Percentiles rank a stretch among this genome's conserved stretches.
phyloP scores from a whole-genome alignment of 2,113 vertebrate genomes.

The Myocastor coypus region DNA sequence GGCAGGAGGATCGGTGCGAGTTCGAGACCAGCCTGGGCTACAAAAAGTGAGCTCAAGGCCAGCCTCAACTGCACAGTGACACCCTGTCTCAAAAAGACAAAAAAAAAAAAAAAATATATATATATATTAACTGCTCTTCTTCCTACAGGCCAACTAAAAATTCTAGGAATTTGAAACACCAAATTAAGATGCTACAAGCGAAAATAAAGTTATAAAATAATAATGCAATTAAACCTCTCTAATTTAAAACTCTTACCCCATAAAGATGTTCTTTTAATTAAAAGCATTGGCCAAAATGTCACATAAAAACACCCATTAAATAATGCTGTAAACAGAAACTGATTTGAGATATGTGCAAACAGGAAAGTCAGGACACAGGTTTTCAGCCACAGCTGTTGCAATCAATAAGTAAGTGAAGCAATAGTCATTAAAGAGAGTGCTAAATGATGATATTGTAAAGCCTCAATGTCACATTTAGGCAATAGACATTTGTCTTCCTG shows the following conservation, averaged over 20 bases:
- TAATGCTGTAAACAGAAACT: constrained; percentile 58
- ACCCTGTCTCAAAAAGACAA: too few relatives aligned
- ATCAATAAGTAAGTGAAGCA: constrained; percentile 58
- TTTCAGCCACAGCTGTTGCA: constrained; percentile 46
- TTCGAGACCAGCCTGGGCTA: too few relatives aligned
- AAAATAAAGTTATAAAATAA: constrained; percentile 54
- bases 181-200: constrained; percentile 49
- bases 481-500: not conserved
- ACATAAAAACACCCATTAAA: constrained; percentile 36
- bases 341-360: not conserved
- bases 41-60: too few relatives aligned
- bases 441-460: constrained; percentile 37
- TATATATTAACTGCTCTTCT: too few relatives aligned
- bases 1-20: too few relatives aligned
- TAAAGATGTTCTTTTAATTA: constrained; percentile 75
- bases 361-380: not conserved
- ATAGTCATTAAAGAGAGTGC: constrained; percentile 44
- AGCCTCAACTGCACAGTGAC: too few relatives aligned
- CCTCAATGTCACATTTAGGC: constrained; percentile 47
- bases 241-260: constrained; percentile 53
- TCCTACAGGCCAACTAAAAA: not conserved
- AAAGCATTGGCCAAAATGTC: constrained; percentile 48
- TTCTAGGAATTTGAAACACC: not conserved
- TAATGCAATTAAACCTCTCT: constrained; percentile 45
- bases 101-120: too few relatives aligned